These are phyloP conservation scores for Parauchenoglanis punctatus DNA, from an alignment of 2,797 vertebrate species.

Conservation along the genomic window DNA sequence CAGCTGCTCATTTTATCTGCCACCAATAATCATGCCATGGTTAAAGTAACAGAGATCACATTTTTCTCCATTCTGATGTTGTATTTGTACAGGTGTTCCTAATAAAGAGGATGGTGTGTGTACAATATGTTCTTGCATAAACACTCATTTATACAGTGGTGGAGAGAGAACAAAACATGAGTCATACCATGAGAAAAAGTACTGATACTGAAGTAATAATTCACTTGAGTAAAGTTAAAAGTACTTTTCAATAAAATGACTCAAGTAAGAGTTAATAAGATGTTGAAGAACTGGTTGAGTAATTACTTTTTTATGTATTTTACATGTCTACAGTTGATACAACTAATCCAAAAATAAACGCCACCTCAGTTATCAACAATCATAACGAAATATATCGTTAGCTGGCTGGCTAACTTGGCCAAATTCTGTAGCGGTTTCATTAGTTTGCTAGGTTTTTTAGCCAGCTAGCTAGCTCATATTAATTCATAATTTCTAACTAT, in stretches of 20 bases:
- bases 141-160: background rate
- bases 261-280: background rate
- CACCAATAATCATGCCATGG: too few species aligned
- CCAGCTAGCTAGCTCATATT: background rate
- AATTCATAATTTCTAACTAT: background rate
- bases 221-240: background rate
- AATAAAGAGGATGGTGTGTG: too few species aligned
- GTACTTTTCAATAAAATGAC: background rate
- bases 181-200: background rate
- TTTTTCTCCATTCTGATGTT: background rate
- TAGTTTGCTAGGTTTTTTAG: too few species aligned
- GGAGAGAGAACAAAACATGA: too few species aligned
- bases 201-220: background rate
- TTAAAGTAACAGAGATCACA: background rate
- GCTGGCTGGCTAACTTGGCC: background rate
- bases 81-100: background rate
- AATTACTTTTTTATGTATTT: background rate
- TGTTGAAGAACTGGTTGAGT: background rate
- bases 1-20: too few species aligned
- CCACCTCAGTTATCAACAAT: too few species aligned
- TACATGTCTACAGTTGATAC: background rate
- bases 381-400: background rate
- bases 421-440: background rate
- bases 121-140: background rate
- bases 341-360: background rate